Evolutionary conservation across 2,797 vertebrate genomes (phyloP).

Genomic region (Etheostoma nigrum): DNA sequence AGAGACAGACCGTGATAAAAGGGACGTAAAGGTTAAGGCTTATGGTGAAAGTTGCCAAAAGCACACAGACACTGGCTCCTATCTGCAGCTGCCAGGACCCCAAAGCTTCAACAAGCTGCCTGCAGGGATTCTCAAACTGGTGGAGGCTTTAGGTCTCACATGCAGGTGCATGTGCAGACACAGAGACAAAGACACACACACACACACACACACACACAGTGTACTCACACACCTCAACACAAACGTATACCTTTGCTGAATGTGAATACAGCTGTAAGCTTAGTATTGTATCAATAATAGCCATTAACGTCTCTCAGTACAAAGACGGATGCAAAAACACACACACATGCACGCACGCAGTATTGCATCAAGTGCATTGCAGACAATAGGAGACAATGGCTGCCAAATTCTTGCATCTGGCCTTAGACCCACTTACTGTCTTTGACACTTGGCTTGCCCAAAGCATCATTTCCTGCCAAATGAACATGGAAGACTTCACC

Average conservation of each 20-base stretch:
- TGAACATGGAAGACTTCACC: constrained; percentile 24
- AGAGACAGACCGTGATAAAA: constrained; percentile 14
- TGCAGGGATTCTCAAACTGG: constrained; percentile 64
- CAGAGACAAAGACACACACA: not conserved
- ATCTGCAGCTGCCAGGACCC: constrained; percentile 77
- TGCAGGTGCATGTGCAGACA: constrained; percentile 14
- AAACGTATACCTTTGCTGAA: constrained; percentile 24
- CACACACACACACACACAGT: constrained; percentile 1
- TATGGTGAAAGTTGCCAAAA: constrained; percentile 68
- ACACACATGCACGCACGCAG: constrained; percentile 2
- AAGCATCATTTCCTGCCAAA: constrained; percentile 36
- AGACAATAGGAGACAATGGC: constrained; percentile 39
- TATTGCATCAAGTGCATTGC: constrained; percentile 35
- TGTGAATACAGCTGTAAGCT: constrained; percentile 10
- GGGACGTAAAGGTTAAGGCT: constrained; percentile 41
- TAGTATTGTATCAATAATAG: constrained; percentile 15
- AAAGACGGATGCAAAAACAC: not conserved
- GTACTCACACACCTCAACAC: constrained; percentile 23
- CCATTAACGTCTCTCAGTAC: not conserved
- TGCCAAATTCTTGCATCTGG: constrained; percentile 53
- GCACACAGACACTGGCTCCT: constrained; percentile 52
- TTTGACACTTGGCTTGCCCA: constrained; percentile 20
- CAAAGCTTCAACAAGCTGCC: constrained; percentile 73
- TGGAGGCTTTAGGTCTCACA: constrained; percentile 50
- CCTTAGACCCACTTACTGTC: constrained; percentile 22